Conservation (phyloP, 2,888 invertebrate species). For the Mylabris sibirica region DNA sequence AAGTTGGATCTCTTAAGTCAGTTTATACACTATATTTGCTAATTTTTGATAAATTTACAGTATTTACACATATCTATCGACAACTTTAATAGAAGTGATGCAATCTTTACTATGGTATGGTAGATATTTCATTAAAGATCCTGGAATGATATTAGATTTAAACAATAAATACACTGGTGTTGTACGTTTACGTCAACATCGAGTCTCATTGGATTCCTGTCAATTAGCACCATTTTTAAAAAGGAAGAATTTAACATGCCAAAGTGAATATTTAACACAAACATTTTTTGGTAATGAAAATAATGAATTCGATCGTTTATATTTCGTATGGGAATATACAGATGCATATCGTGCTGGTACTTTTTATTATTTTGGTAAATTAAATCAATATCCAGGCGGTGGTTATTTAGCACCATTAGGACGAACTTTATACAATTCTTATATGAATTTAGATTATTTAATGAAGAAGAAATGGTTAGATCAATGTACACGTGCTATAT, state of each 20-base stretch:
- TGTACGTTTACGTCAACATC: constrained; percentile 45
- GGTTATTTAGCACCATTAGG: constrained; percentile 51
- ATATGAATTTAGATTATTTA: constrained; percentile 46
- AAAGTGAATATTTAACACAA: constrained; percentile 12
- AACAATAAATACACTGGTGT: constrained; percentile 50
- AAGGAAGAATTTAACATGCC: not conserved
- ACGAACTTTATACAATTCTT: constrained; percentile 47
- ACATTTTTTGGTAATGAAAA: constrained; percentile 34
- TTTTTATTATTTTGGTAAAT: constrained; percentile 25
- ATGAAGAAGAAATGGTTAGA: constrained; percentile 48
- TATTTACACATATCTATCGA: constrained; percentile 39
- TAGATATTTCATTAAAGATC: constrained; percentile 40
- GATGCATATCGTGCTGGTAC: constrained; percentile 34
- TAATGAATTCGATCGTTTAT: constrained; percentile 28
- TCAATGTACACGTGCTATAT: constrained; percentile 42
- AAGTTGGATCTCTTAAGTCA: too few relatives aligned
- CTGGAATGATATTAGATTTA: constrained; percentile 50
- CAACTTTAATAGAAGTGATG: constrained; percentile 40
- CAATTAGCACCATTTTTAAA: not conserved
- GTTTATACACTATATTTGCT: too few relatives aligned
- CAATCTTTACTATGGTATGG: constrained; percentile 51
- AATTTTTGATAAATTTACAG: constrained; percentile 34
- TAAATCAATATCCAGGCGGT: constrained; percentile 48
- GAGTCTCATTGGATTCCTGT: constrained; percentile 31
- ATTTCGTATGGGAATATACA: constrained; percentile 40